phyloP scores from a whole-genome alignment of 2,113 vertebrate genomes.

The Poecile atricapillus region DNA sequence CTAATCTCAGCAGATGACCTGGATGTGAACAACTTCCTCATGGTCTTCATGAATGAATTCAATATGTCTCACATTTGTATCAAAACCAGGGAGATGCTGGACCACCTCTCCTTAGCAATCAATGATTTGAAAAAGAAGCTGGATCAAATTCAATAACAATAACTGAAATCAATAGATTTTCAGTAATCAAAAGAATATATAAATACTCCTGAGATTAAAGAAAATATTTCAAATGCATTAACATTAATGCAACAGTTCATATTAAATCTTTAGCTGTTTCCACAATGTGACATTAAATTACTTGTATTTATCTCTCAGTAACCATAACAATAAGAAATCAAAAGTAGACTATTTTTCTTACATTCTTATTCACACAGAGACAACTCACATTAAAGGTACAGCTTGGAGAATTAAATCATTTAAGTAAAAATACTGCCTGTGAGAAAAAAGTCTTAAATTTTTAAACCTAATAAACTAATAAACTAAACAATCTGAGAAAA shows the following conservation, averaged over 20 bases:
- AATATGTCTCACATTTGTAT: not conserved
- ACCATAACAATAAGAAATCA: not conserved
- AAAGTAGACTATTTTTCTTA: not conserved
- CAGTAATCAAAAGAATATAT: not conserved
- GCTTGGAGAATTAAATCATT: not conserved
- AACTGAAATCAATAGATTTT: not conserved
- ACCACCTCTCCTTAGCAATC: not conserved
- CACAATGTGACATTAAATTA: not conserved
- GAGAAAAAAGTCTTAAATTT: not conserved
- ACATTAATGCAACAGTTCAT: not conserved
- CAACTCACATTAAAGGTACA: not conserved
- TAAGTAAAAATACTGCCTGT: not conserved
- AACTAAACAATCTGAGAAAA: not conserved
- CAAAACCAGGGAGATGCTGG: not conserved
- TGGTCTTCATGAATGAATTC: not conserved
- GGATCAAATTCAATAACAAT: not conserved
- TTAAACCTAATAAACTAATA: not conserved
- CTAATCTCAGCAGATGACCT: not conserved
- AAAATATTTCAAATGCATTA: conserved; percentile 8
- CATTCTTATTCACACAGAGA: not conserved
- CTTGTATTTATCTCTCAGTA: not conserved
- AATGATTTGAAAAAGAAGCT: not conserved
- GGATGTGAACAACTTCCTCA: not conserved
- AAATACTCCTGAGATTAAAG: not conserved
- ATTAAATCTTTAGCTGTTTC: not conserved